A percentile compares a stretch with the other conserved stretches of the same genome.
Evolutionary conservation across 2,113 vertebrate genomes (phyloP).

Genomic region (Symphodus melops): DNA sequence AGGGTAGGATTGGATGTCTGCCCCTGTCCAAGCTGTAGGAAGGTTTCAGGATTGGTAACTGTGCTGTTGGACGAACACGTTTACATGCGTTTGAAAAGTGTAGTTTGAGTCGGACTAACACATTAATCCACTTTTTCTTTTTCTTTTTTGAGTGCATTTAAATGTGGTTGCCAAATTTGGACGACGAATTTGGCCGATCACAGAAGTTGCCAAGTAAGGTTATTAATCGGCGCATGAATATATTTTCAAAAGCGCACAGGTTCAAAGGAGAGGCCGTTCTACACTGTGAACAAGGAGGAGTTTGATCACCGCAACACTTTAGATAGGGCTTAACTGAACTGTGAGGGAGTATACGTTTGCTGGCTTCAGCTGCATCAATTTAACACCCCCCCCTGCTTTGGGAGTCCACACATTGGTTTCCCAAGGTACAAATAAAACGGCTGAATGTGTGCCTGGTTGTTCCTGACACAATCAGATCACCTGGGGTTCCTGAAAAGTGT

Average conservation of each 20-base stretch:
- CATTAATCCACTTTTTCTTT: too few species aligned
- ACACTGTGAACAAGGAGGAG: slow-evolving; percentile 3
- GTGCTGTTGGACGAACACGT: background rate
- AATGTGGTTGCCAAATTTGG: background rate
- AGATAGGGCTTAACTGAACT: slow-evolving; percentile 5
- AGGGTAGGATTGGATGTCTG: slow-evolving; percentile 7
- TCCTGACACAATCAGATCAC: slow-evolving; percentile 15
- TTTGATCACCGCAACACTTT: slow-evolving; percentile 22
- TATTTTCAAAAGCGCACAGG: background rate
- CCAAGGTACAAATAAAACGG: slow-evolving; percentile 1
- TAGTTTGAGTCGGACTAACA: too few species aligned
- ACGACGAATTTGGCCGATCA: slow-evolving; percentile 20
- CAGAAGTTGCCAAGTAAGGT: slow-evolving; percentile 21
- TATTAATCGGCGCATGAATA: slow-evolving; percentile 19
- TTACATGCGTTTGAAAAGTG: too few species aligned
- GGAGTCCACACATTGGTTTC: slow-evolving; percentile 1
- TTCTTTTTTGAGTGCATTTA: too few species aligned
- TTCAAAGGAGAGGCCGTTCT: background rate
- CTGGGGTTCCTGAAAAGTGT: background rate
- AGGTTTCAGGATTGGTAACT: background rate
- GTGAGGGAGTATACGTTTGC: slow-evolving; percentile 2
- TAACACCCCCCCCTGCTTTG: background rate
- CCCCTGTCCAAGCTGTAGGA: slow-evolving; percentile 1
- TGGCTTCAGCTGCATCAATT: slow-evolving; percentile 21
- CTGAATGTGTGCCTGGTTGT: slow-evolving; percentile 6